Evolutionary conservation across 2,888 invertebrate species (phyloP).

Genomic region (Athalia cordata): DNA sequence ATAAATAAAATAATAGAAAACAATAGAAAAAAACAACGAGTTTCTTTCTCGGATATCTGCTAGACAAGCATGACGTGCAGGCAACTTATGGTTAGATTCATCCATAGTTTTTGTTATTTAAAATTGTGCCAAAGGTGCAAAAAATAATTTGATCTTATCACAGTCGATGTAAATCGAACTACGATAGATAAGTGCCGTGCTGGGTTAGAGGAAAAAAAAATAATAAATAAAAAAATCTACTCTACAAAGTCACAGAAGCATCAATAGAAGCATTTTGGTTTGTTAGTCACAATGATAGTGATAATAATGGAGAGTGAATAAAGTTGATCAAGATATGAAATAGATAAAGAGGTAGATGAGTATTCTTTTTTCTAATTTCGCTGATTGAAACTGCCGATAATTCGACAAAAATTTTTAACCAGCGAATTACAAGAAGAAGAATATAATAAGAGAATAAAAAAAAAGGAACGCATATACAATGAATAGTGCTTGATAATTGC

Average conservation of each 20-base stretch:
- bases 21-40: neutral
- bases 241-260: slow-evolving; percentile 42
- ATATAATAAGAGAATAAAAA: neutral
- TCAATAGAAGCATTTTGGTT: slow-evolving; percentile 42
- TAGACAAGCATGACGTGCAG: slow-evolving; percentile 7
- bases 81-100: neutral
- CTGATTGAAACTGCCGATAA: neutral
- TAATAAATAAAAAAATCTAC: slow-evolving; percentile 10
- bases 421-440: slow-evolving; percentile 16
- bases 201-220: neutral
- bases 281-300: slow-evolving; percentile 38
- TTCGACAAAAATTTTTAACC: neutral
- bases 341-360: slow-evolving; percentile 17
- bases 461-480: neutral
- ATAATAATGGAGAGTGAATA: slow-evolving; percentile 10
- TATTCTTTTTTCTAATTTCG: neutral
- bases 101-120: neutral
- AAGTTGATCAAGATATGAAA: slow-evolving; percentile 34
- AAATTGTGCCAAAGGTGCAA: neutral
- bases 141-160: neutral
- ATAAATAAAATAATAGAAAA: neutral
- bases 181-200: slow-evolving; percentile 8
- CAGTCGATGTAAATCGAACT: slow-evolving; percentile 15
- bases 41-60: neutral
- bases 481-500: neutral